These are phyloP conservation scores for Cerastoderma edule DNA, from an alignment of 2,888 invertebrate genomes.

Conservation along the genomic window DNA sequence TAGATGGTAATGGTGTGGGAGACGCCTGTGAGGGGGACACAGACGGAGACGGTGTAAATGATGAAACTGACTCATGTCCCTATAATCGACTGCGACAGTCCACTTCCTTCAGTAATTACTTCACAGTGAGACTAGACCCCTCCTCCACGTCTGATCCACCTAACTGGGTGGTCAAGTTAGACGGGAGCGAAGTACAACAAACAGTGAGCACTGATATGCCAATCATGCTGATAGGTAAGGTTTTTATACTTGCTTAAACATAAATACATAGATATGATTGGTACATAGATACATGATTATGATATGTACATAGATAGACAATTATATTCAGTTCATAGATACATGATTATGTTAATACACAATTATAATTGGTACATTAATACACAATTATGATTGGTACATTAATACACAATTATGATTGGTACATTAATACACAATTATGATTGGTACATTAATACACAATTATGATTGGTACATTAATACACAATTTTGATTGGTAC, in stretches of 20 bases:
- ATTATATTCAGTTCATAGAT: too few species aligned
- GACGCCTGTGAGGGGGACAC: slow-evolving; percentile 77
- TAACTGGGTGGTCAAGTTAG: slow-evolving; percentile 58
- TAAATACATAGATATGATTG: neutral
- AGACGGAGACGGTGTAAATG: slow-evolving; percentile 69
- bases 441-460: too few species aligned
- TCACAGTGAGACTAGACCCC: slow-evolving; percentile 59
- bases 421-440: too few species aligned
- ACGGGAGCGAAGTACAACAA: slow-evolving; percentile 66
- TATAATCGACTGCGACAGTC: slow-evolving; percentile 29
- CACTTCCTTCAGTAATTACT: slow-evolving; percentile 55
- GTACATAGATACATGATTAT: too few species aligned
- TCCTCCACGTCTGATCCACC: slow-evolving; percentile 34
- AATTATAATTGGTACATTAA: too few species aligned
- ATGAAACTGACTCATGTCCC: slow-evolving; percentile 91
- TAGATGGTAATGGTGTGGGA: slow-evolving; percentile 63
- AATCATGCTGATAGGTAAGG: slow-evolving; percentile 72
- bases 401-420: too few species aligned
- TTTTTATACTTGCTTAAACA: neutral
- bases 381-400: too few species aligned
- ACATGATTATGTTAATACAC: too few species aligned
- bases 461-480: too few species aligned
- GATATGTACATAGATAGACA: too few species aligned
- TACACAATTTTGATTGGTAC: too few species aligned
- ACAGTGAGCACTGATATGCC: slow-evolving; percentile 63